Evolutionary conservation across 2,113 vertebrate species (phyloP), one percentile per base, ranked within the genome.

Genomic region (Ophiodon elongatus): DNA sequence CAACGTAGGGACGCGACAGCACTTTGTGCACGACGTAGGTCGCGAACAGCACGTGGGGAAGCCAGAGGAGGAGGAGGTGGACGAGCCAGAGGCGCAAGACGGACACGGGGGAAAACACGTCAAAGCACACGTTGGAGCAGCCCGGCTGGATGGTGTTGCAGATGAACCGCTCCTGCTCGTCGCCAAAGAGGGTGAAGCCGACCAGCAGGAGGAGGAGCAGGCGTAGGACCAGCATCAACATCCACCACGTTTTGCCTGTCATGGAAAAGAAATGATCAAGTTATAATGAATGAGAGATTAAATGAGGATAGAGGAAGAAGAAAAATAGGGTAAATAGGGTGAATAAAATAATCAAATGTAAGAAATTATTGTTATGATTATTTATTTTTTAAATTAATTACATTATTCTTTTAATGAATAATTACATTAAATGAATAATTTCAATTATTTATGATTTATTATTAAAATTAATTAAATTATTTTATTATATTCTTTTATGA

Each of bases 111-210:
- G 82, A 27, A 0, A 88, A 89, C 0, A 41, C 25, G 3, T 93
- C 81, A 0, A 91, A 90, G 4, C 91, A 93, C 0, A 86, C 64
- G 0, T 66, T 89, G 0, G 90, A 89, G 87, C 91, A 93, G 73
- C 88, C 88, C 0, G 88, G 90, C 74, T 93, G 91, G 76, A 88
- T 0, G 56, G 87, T 90, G 83, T 88, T 93, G 17, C 90, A 93
- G 54, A 85, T 15, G 3, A 93, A 90, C 2, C 85, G 8, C 7
- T 89, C 88, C 87, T 91, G 90, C 37, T 93, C 91, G 4, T 90
- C 91, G 0, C 71, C 17, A 23, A 91, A 93, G 54, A 93, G 90
- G 23, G 70, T 68, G 85, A 83, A 82, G 4, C 85, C 90, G 0
- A 66, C 83, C 60, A 85, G 47, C 29, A 91, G 68, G 13, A 90